Percentiles rank a stretch among this genome's conserved stretches.
Conservation (phyloP, 92 coral and sea anemone species). For the Phymanthus crucifer region DNA sequence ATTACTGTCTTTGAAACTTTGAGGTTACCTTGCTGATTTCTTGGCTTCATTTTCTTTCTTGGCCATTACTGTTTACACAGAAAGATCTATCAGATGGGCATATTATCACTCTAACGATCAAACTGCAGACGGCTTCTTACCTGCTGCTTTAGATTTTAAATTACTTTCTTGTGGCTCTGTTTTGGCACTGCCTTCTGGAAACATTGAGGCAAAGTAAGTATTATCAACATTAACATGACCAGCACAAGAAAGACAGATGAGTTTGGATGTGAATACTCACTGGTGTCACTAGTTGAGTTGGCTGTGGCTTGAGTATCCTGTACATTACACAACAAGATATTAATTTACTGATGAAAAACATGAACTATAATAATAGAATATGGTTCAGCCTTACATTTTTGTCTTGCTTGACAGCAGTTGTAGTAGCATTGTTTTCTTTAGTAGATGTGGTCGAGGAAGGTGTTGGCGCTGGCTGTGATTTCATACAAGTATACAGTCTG, state of each 20-base stretch:
- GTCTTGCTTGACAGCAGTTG: slow-evolving; percentile 55
- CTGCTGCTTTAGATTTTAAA: slow-evolving; percentile 74
- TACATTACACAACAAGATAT: background rate
- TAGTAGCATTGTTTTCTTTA: slow-evolving; percentile 11
- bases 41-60: slow-evolving; percentile 71
- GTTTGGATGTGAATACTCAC: slow-evolving; percentile 28
- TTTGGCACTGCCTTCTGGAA: slow-evolving; percentile 45
- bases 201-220: background rate
- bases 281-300: slow-evolving; percentile 49
- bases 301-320: slow-evolving; percentile 49
- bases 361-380: background rate
- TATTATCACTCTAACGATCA: no score
- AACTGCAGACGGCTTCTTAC: slow-evolving; percentile 24
- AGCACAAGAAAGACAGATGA: background rate
- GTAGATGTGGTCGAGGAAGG: slow-evolving; percentile 19
- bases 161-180: slow-evolving; percentile 52
- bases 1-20: no score
- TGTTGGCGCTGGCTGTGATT: slow-evolving; percentile 37
- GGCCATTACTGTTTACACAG: slow-evolving; percentile 35
- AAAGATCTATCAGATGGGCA: background rate
- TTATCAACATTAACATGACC: background rate
- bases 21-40: slow-evolving; percentile 69
- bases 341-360: background rate
- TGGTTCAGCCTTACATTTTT: slow-evolving; percentile 53
- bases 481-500: background rate